Conservation (phyloP, 2,113 vertebrate species). For the Lates calcarifer region DNA sequence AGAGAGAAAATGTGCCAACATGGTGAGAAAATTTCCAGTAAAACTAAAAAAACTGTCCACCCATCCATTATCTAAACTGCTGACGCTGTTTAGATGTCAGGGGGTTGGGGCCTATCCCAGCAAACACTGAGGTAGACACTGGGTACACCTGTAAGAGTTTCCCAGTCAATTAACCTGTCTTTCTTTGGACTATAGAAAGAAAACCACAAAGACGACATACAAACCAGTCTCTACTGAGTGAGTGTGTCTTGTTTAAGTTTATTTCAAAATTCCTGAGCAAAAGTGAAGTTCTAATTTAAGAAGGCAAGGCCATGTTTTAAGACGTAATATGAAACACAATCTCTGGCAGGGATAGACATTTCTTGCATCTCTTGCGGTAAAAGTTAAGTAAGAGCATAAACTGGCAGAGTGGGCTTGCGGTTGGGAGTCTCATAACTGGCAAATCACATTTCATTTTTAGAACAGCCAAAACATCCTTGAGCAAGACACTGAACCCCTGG, state of each 20-base stretch:
- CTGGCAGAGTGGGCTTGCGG: slow-evolving; percentile 25
- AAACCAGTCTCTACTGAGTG: neutral
- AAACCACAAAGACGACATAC: neutral
- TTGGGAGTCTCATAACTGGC: slow-evolving; percentile 39
- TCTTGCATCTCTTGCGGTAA: slow-evolving; percentile 23
- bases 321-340: neutral
- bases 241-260: no score
- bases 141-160: neutral
- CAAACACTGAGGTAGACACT: neutral
- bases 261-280: neutral
- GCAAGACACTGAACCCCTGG: slow-evolving; percentile 55
- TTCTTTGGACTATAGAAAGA: neutral
- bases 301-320: neutral
- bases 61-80: neutral
- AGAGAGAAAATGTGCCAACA: neutral
- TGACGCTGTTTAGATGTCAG: neutral
- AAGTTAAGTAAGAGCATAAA: slow-evolving; percentile 18
- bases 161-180: neutral
- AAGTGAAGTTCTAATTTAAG: neutral
- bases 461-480: slow-evolving; percentile 64
- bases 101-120: neutral
- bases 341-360: neutral
- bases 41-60: neutral
- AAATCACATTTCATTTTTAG: slow-evolving; percentile 54
- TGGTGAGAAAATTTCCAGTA: neutral